Percentiles rank a stretch among this genome's conserved stretches.
phyloP scores from a whole-genome alignment of 2,888 invertebrate genomes.

The Tenodera sinensis region DNA sequence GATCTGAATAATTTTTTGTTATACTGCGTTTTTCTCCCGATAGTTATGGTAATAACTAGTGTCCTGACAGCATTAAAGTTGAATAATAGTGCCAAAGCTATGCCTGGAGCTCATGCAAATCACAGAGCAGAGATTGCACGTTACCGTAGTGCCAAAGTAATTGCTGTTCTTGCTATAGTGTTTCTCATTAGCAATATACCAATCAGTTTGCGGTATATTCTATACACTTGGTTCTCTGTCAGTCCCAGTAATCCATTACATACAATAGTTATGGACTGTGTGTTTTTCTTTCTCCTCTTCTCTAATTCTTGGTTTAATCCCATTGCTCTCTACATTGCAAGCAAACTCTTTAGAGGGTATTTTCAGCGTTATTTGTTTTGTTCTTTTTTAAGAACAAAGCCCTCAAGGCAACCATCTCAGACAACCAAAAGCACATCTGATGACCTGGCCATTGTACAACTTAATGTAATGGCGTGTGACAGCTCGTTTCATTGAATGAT shows the following conservation, averaged over 20 bases:
- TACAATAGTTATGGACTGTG: not conserved
- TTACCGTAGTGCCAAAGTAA: not conserved
- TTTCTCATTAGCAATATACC: not conserved
- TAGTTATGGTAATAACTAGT: not conserved
- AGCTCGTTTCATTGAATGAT: too few species aligned
- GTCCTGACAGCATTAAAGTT: not conserved
- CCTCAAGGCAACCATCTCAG: not conserved
- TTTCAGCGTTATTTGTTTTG: not conserved
- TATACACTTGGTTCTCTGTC: not conserved
- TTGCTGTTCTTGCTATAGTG: not conserved
- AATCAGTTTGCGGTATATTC: not conserved
- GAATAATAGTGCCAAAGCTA: not conserved
- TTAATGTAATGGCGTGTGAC: not conserved
- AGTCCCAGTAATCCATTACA: not conserved
- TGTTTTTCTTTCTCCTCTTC: not conserved
- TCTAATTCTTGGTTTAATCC: constrained; percentile 2
- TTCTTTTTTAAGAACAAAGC: not conserved
- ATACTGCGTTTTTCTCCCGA: not conserved
- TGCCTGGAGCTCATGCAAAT: not conserved
- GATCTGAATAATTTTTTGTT: not conserved
- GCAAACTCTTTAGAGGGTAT: not conserved
- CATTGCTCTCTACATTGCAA: not conserved
- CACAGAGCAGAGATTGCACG: not conserved
- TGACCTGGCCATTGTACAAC: not conserved
- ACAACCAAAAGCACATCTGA: not conserved